Conservation (phyloP, 2,888 invertebrate species). For the Palloptera scutellata region DNA sequence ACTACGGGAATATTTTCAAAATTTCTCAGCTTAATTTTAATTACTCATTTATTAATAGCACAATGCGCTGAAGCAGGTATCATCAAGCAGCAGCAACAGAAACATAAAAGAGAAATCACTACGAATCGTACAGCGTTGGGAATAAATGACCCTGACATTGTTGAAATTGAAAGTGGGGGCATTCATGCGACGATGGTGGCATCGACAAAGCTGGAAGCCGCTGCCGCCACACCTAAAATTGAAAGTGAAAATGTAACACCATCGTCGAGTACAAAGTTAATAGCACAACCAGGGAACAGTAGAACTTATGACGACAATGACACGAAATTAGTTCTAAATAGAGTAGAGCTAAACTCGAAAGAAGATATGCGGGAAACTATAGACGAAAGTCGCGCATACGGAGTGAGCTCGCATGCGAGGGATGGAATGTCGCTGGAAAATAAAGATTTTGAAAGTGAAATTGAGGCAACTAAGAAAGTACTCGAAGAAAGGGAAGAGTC, state of each 20-base stretch:
- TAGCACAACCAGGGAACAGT: conserved; percentile 12
- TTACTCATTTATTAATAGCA: conserved; percentile 34
- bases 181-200: conserved; percentile 34
- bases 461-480: too few species aligned
- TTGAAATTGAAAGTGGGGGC: conserved; percentile 26
- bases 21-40: conserved; percentile 3
- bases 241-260: conserved; percentile 39
- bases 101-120: conserved; percentile 51
- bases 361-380: background rate
- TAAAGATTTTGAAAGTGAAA: too few species aligned
- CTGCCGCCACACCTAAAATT: conserved; percentile 14
- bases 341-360: conserved; percentile 2
- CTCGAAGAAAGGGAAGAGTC: too few species aligned
- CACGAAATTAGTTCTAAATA: conserved; percentile 24
- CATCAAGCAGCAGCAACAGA: conserved; percentile 48
- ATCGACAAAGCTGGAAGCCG: background rate
- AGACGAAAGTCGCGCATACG: too few species aligned
- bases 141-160: conserved; percentile 3
- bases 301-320: background rate
- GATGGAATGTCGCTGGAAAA: background rate
- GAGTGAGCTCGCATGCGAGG: background rate
- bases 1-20: conserved; percentile 2
- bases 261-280: conserved; percentile 25
- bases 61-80: conserved; percentile 45
- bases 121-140: background rate